Evolutionary conservation across 2,888 invertebrate genomes (phyloP), one percentile per base, ranked within the genome.

Genomic region (Zaprionus lineosus): DNA sequence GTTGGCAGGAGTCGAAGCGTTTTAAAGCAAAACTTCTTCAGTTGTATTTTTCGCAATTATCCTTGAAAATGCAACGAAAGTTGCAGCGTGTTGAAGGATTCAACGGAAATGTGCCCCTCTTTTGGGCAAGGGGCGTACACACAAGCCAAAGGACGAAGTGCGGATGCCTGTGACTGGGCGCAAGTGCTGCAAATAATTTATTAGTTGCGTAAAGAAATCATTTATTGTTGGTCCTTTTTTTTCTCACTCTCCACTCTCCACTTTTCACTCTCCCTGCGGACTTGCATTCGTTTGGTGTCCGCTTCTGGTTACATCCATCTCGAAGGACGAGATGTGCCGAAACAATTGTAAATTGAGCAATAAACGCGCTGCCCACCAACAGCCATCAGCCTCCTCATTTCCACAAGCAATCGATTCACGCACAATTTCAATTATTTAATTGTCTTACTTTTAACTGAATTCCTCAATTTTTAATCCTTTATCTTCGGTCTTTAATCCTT

Each of bases 181-280:
- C 11, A 37, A 34, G 39, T 44, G 48, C 62, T 81, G 70, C 70
- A 59, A 74, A 82, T 81, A 82, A 82, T 67, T 82, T 82, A 82
- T 82, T 79, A 79, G 77, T 77, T 82, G 77, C 63, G 62, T 76
- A 67, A 72, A 72, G 63, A 75, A 73, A 76, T 79, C 73, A 75
- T 82, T 82, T 82, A 79, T 73, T n/a, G n/a, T n/a, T 69, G 65
- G 48, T 59, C 28, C 46, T 33, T 57, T 28, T 21, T 46, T 51
- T 33, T 11, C 16, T 21, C 9, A 2, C 29, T 36, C 24, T n/a
- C 11, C 11, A 21, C 3, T 14, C 5, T 24, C 1, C 24, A 8
- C n/a, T 15, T 24, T 24, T 1, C 24, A 2, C 14, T 9, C 26
- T 16, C 16, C 11, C 9, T 37, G 19, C 39, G 40, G 15, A 18